Evolutionary conservation across 1,140 invertebrate species (phyloP).

Genomic region (Polypedilum pembai): DNA sequence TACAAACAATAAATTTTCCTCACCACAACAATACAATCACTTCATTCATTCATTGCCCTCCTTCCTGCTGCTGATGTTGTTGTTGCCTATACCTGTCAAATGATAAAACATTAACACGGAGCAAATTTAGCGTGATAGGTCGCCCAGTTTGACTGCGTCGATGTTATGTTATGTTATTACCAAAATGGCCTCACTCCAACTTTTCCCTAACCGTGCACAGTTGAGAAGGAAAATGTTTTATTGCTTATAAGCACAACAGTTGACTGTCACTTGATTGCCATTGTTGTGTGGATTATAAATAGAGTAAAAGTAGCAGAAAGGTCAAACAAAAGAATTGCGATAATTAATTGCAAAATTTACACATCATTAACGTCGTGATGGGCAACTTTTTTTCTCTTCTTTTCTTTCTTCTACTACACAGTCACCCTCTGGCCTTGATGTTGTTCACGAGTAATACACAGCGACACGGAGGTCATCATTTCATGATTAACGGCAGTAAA

Average conservation of each 20-base stretch:
- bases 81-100: not conserved
- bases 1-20: not conserved
- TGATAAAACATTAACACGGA: conserved; percentile 13
- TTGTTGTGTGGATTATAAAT: not conserved
- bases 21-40: conserved; percentile 16
- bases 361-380: conserved; percentile 23
- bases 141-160: not conserved
- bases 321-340: not conserved
- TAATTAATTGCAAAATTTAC: conserved; percentile 26
- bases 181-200: no score
- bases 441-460: not conserved
- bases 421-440: not conserved
- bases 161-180: not conserved
- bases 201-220: no score
- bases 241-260: conserved; percentile 8
- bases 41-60: not conserved
- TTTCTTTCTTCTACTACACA: not conserved
- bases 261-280: not conserved
- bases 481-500: conserved; percentile 11
- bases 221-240: not conserved
- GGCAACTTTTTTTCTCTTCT: not conserved
- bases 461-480: not conserved
- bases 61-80: no score
- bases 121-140: conserved; percentile 11
- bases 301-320: not conserved